Evolutionary conservation across 1,140 invertebrate genomes (phyloP).

Genomic region (Leptestheria dahalacensis): DNA sequence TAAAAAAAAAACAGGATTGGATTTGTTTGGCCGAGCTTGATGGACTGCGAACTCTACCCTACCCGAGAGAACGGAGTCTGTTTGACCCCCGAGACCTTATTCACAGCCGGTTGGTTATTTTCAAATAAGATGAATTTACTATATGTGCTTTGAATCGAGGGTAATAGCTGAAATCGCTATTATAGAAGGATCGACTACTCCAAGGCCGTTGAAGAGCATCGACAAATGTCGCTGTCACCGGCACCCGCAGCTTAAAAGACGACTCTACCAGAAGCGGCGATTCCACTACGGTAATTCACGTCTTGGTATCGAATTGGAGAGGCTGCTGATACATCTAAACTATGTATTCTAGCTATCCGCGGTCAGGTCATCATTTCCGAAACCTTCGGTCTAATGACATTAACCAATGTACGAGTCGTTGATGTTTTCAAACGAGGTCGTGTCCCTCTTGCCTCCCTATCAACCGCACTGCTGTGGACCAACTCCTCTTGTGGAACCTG

Average conservation of each 20-base stretch:
- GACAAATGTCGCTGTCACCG: conserved; percentile 10
- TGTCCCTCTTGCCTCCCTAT: conserved; percentile 7
- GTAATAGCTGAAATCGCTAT: not conserved
- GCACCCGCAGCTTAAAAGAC: conserved; percentile 8
- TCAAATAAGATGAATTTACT: too few species aligned
- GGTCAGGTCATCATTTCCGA: conserved; percentile 8
- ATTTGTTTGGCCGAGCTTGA: conserved; percentile 7
- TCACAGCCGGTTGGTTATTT: not conserved
- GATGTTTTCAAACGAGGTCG: conserved; percentile 14
- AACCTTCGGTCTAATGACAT: conserved; percentile 14
- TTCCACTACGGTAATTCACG: conserved; percentile 8
- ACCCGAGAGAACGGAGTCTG: conserved; percentile 9
- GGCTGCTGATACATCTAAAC: too few species aligned
- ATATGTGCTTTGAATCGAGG: too few species aligned
- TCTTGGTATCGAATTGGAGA: too few species aligned
- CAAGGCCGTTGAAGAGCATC: not conserved
- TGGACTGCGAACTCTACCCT: conserved; percentile 9
- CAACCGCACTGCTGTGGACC: conserved; percentile 13
- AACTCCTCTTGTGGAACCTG: conserved; percentile 12
- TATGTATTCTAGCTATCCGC: conserved; percentile 1
- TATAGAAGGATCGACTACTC: not conserved
- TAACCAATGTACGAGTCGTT: conserved; percentile 15
- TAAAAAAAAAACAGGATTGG: too few species aligned
- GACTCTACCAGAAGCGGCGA: conserved; percentile 9
- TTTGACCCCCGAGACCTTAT: conserved; percentile 13